phyloP scores from a whole-genome alignment of 1,140 invertebrate species.

The Yoshiicerus persimilis region DNA sequence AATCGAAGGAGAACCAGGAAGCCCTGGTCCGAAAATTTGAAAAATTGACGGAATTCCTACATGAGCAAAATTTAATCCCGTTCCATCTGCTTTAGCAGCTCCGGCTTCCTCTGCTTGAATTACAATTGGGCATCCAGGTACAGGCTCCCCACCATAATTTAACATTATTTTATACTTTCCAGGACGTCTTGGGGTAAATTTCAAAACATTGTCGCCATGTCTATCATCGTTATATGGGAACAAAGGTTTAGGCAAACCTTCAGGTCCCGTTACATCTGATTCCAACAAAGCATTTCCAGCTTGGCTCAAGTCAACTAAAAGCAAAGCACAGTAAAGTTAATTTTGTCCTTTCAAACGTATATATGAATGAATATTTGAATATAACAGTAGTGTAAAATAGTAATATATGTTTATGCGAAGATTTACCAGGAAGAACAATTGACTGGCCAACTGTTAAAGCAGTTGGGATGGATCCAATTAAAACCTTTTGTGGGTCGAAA shows the following conservation, averaged over 20 bases:
- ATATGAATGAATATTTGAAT: neutral
- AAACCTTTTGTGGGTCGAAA: slow-evolving; percentile 73
- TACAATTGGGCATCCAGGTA: slow-evolving; percentile 54
- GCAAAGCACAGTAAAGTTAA: slow-evolving; percentile 18
- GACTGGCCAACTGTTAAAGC: slow-evolving; percentile 78
- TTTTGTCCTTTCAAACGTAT: slow-evolving; percentile 32
- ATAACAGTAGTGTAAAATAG: neutral
- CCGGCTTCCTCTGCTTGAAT: slow-evolving; percentile 63
- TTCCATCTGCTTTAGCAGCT: slow-evolving; percentile 61
- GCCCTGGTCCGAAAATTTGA: slow-evolving; percentile 57
- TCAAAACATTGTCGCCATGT: slow-evolving; percentile 60
- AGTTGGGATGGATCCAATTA: slow-evolving; percentile 43
- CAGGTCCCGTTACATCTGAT: slow-evolving; percentile 82
- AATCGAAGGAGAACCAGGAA: slow-evolving; percentile 57
- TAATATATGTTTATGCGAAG: too few relatives aligned
- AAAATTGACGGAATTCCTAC: slow-evolving; percentile 54
- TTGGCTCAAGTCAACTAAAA: slow-evolving; percentile 77
- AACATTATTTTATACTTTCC: slow-evolving; percentile 88
- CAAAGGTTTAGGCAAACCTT: slow-evolving; percentile 67
- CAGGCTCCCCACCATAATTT: slow-evolving; percentile 76
- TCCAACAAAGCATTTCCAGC: slow-evolving; percentile 88
- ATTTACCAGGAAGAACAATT: slow-evolving; percentile 79
- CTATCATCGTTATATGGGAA: slow-evolving; percentile 40
- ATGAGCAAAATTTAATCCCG: slow-evolving; percentile 53
- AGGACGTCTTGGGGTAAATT: slow-evolving; percentile 81